Conservation (phyloP, 1,140 invertebrate genomes). For the Hirudo medicinalis region DNA sequence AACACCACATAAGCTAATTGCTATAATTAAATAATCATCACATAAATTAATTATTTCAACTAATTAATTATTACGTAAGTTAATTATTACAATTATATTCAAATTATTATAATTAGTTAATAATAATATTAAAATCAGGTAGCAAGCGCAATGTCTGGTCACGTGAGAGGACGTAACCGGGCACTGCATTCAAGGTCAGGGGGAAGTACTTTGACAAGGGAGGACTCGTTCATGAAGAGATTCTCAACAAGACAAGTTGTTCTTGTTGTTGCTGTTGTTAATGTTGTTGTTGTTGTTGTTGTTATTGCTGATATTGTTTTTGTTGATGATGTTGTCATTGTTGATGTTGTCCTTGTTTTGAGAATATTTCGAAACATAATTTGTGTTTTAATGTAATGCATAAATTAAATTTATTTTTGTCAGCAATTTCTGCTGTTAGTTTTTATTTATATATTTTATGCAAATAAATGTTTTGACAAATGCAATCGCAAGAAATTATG, state of each 20-base stretch:
- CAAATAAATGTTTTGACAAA: neutral
- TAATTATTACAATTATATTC: neutral
- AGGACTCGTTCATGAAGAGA: slow-evolving; percentile 78
- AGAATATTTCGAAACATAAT: neutral
- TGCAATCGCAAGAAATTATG: no score
- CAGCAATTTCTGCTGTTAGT: neutral
- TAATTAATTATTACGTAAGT: no score
- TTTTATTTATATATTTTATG: neutral
- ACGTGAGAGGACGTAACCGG: neutral
- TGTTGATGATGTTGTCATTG: neutral
- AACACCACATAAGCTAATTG: no score
- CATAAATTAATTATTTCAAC: no score
- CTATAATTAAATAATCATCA: no score
- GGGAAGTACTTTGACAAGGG: neutral
- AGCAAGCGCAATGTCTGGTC: slow-evolving; percentile 1
- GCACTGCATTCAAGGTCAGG: neutral
- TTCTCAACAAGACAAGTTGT: slow-evolving; percentile 69
- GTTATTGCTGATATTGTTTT: neutral
- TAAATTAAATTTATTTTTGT: slow-evolving; percentile 2
- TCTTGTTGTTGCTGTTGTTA: neutral
- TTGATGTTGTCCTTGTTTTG: neutral
- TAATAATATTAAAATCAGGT: neutral
- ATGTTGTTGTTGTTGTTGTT: neutral
- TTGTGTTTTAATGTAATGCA: neutral
- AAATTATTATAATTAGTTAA: neutral